phyloP scores from a whole-genome alignment of 2,888 invertebrate species.

The Agrotis segetum region DNA sequence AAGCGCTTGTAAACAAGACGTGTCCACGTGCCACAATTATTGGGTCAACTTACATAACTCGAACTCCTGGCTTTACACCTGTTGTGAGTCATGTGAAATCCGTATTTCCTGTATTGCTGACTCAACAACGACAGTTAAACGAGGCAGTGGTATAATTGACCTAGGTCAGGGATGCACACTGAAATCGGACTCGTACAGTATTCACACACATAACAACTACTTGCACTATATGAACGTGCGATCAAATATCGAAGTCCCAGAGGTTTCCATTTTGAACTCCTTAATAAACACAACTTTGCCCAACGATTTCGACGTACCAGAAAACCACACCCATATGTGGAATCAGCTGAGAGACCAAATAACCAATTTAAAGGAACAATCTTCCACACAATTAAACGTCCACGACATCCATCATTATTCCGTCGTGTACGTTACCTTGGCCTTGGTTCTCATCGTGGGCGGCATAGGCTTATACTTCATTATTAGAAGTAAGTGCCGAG shows the following conservation, averaged over 20 bases:
- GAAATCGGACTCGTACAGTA: slow-evolving; percentile 1
- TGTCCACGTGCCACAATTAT: slow-evolving; percentile 6
- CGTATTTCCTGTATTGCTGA: too few species aligned
- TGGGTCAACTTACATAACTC: background rate
- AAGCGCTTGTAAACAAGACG: slow-evolving; percentile 1
- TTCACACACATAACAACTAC: slow-evolving; percentile 5
- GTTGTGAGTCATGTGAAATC: too few species aligned
- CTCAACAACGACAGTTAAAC: background rate
- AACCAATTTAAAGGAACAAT: slow-evolving; percentile 10
- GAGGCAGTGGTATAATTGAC: background rate
- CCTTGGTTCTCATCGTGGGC: background rate
- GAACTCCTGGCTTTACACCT: background rate
- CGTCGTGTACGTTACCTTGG: background rate
- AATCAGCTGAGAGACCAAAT: slow-evolving; percentile 2
- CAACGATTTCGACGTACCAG: background rate
- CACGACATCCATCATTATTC: slow-evolving; percentile 11
- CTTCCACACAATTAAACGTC: slow-evolving; percentile 5
- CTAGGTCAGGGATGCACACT: background rate
- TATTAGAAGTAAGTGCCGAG: background rate
- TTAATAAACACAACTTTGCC: slow-evolving; percentile 7
- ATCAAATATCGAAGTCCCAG: slow-evolving; percentile 13
- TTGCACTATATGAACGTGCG: background rate
- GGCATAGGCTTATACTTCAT: background rate
- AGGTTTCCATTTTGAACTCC: slow-evolving; percentile 10
- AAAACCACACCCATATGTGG: slow-evolving; percentile 7